Percentiles rank a stretch among this genome's conserved stretches.
These are phyloP conservation scores for Scaptodrosophila latifasciaeformis DNA, from an alignment of 2,888 invertebrate species.

Conservation along the genomic window DNA sequence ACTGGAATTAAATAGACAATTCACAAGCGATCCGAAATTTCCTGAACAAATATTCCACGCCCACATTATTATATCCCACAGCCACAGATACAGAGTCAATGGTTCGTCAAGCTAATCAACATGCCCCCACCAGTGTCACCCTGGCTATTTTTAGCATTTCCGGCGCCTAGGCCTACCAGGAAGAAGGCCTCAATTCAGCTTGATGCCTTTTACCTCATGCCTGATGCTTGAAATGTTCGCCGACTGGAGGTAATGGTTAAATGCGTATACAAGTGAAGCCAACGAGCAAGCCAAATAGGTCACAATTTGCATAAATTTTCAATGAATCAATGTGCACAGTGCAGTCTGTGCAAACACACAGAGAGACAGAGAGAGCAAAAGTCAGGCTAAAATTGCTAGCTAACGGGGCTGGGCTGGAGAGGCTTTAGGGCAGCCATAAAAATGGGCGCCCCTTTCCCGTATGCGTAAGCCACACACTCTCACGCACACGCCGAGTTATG, in stretches of 20 bases:
- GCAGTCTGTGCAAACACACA: background rate
- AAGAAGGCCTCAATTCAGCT: too few species aligned
- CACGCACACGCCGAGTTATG: constrained; percentile 24
- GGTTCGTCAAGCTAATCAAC: constrained; percentile 26
- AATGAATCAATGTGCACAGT: constrained; percentile 46
- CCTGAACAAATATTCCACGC: too few species aligned
- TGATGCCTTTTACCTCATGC: too few species aligned
- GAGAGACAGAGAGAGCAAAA: background rate
- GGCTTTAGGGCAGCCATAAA: constrained; percentile 20
- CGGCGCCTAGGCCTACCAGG: background rate
- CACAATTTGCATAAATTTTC: constrained; percentile 61
- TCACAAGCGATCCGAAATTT: too few species aligned
- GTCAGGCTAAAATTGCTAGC: constrained; percentile 1
- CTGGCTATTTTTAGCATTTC: background rate
- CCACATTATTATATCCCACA: too few species aligned
- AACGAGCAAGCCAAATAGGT: constrained; percentile 23
- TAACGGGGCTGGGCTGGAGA: too few species aligned
- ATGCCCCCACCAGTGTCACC: background rate
- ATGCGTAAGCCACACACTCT: constrained; percentile 22
- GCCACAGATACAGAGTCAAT: background rate
- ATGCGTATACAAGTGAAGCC: background rate
- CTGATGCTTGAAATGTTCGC: too few species aligned
- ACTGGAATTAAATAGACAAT: constrained; percentile 5
- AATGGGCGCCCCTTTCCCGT: constrained; percentile 25
- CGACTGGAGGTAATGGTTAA: too few species aligned